Percentiles rank a stretch among this genome's conserved stretches.
Evolutionary conservation across 2,888 invertebrate genomes (phyloP).

Genomic region (Portevinia maculata): DNA sequence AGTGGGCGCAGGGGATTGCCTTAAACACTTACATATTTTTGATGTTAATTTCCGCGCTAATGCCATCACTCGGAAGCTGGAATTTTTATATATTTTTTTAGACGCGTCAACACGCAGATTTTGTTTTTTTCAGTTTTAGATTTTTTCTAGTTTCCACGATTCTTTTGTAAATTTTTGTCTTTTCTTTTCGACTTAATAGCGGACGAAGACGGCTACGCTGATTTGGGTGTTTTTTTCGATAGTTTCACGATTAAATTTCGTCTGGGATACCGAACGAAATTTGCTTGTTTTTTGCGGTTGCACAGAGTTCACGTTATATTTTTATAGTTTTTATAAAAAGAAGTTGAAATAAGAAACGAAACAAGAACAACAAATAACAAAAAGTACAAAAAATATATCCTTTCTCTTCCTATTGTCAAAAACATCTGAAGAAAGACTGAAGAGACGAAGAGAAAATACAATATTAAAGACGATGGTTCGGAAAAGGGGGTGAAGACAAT

Average conservation of each 20-base stretch:
- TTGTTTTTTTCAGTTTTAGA: constrained; percentile 49
- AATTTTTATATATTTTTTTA: constrained; percentile 65
- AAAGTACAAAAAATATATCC: constrained; percentile 76
- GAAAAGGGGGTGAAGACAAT: constrained; percentile 38
- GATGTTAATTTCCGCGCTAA: constrained; percentile 82
- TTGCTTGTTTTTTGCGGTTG: constrained; percentile 17
- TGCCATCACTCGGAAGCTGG: constrained; percentile 80
- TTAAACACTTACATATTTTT: constrained; percentile 82
- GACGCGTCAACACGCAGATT: constrained; percentile 71
- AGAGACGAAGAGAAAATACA: constrained; percentile 62
- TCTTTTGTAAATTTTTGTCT: constrained; percentile 56
- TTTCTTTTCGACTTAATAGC: constrained; percentile 44
- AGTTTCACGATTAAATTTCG: constrained; percentile 43
- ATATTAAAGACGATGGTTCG: constrained; percentile 30
- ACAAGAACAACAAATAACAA: constrained; percentile 75
- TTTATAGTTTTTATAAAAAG: constrained; percentile 60
- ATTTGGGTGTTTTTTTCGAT: constrained; percentile 38
- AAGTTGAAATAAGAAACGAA: constrained; percentile 64
- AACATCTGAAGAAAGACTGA: constrained; percentile 76
- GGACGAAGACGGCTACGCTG: constrained; percentile 36
- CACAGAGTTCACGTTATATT: constrained; percentile 60
- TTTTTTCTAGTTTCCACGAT: constrained; percentile 35
- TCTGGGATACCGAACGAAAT: constrained; percentile 20
- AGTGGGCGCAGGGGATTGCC: constrained; percentile 61
- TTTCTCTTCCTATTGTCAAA: constrained; percentile 77